Evolutionary conservation across 2,888 invertebrate species (phyloP), one percentile per base, ranked within the genome.

Genomic region (Xylota segnis): DNA sequence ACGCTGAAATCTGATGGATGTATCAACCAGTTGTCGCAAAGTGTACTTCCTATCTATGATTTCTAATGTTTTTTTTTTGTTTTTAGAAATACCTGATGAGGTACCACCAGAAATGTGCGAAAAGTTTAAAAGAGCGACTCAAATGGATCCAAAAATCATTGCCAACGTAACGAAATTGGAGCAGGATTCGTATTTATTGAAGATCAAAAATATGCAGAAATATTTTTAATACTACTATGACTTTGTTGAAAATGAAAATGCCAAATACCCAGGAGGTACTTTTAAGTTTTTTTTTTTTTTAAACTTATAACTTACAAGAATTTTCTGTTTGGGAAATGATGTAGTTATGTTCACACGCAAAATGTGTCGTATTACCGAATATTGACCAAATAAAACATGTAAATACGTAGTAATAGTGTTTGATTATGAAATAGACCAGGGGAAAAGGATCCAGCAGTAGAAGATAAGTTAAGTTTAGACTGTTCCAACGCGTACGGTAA

Each of bases 141-240:
- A 81, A 58, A 32, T 45, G 5, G 45, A 84, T 43, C 75, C 84
- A 7, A 71, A 75, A 63, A 65, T 84, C 7, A 27, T 71, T 40
- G 81, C 70, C n/a, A 71, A 75, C 10, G 81, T 84, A 7, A 47
- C 75, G n/a, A 81, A 71, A 75, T 7, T 84, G 37, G 81, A 76
- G 4, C 70, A 75, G 23, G 81, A 81, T 27, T 66, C 84, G 1
- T 84, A 81, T 23, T 50, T 65, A 29, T 50, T 84, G 4, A 65
- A 65, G 1, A 18, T 84, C 0, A 34, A 63, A 32, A 32, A 81
- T 66, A 76, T 65, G 75, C 65, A 81, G 0, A 84, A 76, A 29
- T 84, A 84, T 45, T 84, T 84, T 71, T 84, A 75, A 81, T 6
- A 32, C 29, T 29, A 37, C 40, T 40, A 14, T 16, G 47, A 27